Evolutionary conservation across 2,888 invertebrate genomes (phyloP).

Genomic region (Chrysotoxum bicinctum): DNA sequence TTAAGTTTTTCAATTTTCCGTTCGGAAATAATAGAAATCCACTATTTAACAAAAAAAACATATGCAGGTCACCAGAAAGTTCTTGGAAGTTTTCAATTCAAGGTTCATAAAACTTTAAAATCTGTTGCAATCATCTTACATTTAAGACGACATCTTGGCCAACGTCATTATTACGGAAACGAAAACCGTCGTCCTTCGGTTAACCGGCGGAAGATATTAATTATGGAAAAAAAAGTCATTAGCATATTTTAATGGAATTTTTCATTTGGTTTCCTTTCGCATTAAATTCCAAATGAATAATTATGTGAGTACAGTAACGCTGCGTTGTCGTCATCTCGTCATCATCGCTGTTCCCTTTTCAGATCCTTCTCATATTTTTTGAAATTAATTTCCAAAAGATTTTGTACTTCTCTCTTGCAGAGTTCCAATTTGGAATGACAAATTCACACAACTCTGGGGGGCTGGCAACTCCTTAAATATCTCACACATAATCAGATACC

Average conservation of each 20-base stretch:
- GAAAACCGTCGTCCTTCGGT: slow-evolving; percentile 8
- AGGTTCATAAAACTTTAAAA: slow-evolving; percentile 1
- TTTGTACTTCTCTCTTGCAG: background rate
- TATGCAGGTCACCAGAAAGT: background rate
- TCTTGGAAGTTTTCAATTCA: background rate
- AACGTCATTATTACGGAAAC: slow-evolving; percentile 28
- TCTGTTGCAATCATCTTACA: slow-evolving; percentile 20
- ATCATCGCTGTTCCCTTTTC: too few species aligned
- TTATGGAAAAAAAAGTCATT: slow-evolving; percentile 55
- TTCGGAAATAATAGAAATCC: background rate
- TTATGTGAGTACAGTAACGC: background rate
- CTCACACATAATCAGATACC: slow-evolving; percentile 34
- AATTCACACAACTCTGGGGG: slow-evolving; percentile 1
- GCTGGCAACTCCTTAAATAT: slow-evolving; percentile 7
- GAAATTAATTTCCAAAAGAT: slow-evolving; percentile 17
- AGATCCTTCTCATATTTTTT: slow-evolving; percentile 21
- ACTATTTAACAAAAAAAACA: background rate
- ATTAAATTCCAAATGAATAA: slow-evolving; percentile 44
- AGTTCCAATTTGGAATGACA: slow-evolving; percentile 15
- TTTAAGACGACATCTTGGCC: slow-evolving; percentile 23
- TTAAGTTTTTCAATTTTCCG: background rate
- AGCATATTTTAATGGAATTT: slow-evolving; percentile 67
- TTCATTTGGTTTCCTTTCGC: slow-evolving; percentile 33
- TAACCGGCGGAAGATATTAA: slow-evolving; percentile 62
- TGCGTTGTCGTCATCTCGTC: background rate